Evolutionary conservation across 2,797 vertebrate species (phyloP).

Genomic region (Eulemur albifrons): DNA sequence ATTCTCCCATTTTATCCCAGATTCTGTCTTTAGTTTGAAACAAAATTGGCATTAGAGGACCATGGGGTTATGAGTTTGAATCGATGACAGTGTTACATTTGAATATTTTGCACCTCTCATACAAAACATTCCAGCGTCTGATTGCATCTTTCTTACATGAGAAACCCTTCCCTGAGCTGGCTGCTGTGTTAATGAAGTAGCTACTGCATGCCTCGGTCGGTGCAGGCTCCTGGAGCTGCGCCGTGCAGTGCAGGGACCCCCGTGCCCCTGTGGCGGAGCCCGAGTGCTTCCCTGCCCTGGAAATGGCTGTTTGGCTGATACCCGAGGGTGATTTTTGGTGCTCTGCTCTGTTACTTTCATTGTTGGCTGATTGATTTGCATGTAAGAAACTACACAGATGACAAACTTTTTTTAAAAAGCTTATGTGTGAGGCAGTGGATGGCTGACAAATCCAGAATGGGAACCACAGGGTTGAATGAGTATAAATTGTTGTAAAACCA

Average conservation of each 20-base stretch:
- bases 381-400: slow-evolving; percentile 30
- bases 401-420: slow-evolving; percentile 13
- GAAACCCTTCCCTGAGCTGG: not conserved
- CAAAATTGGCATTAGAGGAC: not conserved
- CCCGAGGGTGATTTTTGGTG: not conserved
- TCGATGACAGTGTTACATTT: not conserved
- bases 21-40: not conserved
- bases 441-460: slow-evolving; percentile 40
- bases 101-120: slow-evolving; percentile 73
- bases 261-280: not conserved
- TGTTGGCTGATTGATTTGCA: slow-evolving; percentile 63
- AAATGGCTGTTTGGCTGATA: slow-evolving; percentile 50
- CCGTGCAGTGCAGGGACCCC: not conserved
- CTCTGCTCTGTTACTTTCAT: slow-evolving; percentile 42
- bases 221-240: not conserved
- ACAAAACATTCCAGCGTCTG: not conserved
- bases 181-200: slow-evolving; percentile 12
- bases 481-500: slow-evolving; percentile 65
- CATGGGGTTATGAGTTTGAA: not conserved
- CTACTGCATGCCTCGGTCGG: not conserved
- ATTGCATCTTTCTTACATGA: not conserved
- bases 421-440: slow-evolving; percentile 22
- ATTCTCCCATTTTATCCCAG: not conserved
- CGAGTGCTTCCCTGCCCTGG: not conserved
- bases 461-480: slow-evolving; percentile 27